Percentiles rank a stretch among this genome's conserved stretches.
These are phyloP conservation scores for Pseudomyrmex gracilis DNA, from an alignment of 1,140 invertebrate species.

Conservation along the genomic window DNA sequence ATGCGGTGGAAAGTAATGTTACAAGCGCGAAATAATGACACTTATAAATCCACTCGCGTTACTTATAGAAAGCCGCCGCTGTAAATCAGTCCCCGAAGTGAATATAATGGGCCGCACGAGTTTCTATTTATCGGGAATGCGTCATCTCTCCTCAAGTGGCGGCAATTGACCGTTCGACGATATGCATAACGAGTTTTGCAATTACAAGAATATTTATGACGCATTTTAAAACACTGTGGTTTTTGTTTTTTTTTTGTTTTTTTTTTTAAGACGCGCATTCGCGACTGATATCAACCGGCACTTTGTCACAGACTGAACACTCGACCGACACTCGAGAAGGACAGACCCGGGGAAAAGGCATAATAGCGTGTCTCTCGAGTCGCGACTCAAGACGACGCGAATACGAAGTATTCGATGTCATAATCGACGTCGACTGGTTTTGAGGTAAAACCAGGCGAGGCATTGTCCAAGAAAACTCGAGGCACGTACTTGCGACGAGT, in stretches of 20 bases:
- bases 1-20: conserved; percentile 37
- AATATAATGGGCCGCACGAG: not conserved
- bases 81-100: conserved; percentile 16
- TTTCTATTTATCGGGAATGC: conserved; percentile 1
- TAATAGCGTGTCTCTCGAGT: not conserved
- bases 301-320: no score
- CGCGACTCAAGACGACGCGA: conserved; percentile 9
- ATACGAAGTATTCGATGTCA: conserved; percentile 55
- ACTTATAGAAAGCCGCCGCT: not conserved
- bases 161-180: not conserved
- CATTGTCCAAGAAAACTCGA: conserved; percentile 59
- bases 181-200: not conserved
- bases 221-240: not conserved
- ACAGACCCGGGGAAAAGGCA: not conserved
- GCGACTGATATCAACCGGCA: no score
- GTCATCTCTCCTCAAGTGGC: not conserved
- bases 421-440: conserved; percentile 59
- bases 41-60: conserved; percentile 26
- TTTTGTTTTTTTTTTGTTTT: no score
- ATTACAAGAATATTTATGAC: not conserved
- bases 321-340: not conserved
- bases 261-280: no score
- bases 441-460: conserved; percentile 59
- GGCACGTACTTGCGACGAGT: conserved; percentile 29
- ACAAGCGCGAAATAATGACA: conserved; percentile 34